Evolutionary conservation across 2,797 vertebrate genomes (phyloP), one percentile per base, ranked within the genome.

Genomic region (Bovichtus diacanthus): DNA sequence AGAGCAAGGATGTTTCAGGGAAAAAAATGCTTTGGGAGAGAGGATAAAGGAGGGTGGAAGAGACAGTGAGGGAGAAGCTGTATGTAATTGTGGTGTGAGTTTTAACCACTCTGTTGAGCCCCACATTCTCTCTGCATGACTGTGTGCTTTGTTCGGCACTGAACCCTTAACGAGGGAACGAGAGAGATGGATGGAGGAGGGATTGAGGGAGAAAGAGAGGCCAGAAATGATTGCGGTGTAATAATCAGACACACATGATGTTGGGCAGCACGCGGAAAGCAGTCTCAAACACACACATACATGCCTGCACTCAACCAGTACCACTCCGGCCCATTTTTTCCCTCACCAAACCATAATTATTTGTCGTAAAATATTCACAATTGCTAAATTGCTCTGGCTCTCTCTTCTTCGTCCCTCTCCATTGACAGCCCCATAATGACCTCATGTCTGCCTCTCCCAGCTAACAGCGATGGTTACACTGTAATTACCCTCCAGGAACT

Each of bases 291-390:
- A 75, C 65, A 75, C 73, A 71, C 62, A 77, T 49, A 70, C 47
- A 82, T 55, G 64, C 66, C 66, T 67, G 23, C 81, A 83, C 75
- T 80, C 79, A 80, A 82, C 74, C 83, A 83, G 60, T 78, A 80
- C 83, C 80, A 79, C 83, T 88, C 67, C 46, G 80, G 84, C 84
- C 84, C 84, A 81, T 79, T 84, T 82, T 72, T 46, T 43, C 76
- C 74, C 66, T 70, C 70, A 87, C 90, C 85, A 88, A 88, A 90
- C 91, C 89, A 92, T 94, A 93, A 93, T 93, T 93, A 91, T 90
- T 92, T 89, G 88, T 90, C 76, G 88, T 92, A 92, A 92, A 94
- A 93, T 93, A 93, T 93, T 94, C 87, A 87, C 70, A 93, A 93
- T 93, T 87, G 87, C 89, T 92, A 93, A 93, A 94, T 92, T 92